Evolutionary conservation across 2,888 invertebrate genomes (phyloP), one percentile per base, ranked within the genome.

Genomic region (Holacanthella duospinosa): DNA sequence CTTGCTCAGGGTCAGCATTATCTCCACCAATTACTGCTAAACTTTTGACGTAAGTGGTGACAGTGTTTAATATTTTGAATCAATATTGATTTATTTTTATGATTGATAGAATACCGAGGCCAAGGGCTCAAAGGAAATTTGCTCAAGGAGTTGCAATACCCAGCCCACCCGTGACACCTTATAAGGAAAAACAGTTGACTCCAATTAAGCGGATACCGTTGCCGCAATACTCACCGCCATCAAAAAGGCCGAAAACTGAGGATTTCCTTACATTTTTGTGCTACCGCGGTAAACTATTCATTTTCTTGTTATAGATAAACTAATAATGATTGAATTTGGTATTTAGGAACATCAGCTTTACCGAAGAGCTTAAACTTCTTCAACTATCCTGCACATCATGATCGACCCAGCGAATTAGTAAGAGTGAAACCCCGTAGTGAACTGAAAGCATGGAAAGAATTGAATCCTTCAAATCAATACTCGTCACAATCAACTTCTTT

Each of bases 181-280:
- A 83, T 4, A 83, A 84, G 73, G 85, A 85, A 71, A 81, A 62
- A 24, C 55, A 67, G 61, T n/a, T 21, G 6, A 21, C 19, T 21
- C 48, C 48, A n/a, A 21, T 48, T 21, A 64, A 67, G 64, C 25
- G 62, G 59, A 55, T 48, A 21, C 64, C 68, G 1, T 61, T 66
- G 24, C 66, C 70, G 3, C 70, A 74, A 9, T 65, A 74, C 28
- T 68, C 74, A 43, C 75, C 75, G 67, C 79, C 85, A 75, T 69
- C 81, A 69, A 85, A 85, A 75, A 80, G 87, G 73, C 88, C 89
- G 27, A 87, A 87, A 75, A 88, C 90, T 1, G 89, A 89, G 79
- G 90, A 91, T 76, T 91, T 91, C 75, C 77, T 91, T 55, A 89
- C 89, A 59, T 91, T 88, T 78, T 79, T 91, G 21, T 90, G 90